A percentile compares a stretch with the other conserved stretches of the same genome.
phyloP scores from a whole-genome alignment of 1,140 invertebrate genomes.

The Nasonia longicornis region DNA sequence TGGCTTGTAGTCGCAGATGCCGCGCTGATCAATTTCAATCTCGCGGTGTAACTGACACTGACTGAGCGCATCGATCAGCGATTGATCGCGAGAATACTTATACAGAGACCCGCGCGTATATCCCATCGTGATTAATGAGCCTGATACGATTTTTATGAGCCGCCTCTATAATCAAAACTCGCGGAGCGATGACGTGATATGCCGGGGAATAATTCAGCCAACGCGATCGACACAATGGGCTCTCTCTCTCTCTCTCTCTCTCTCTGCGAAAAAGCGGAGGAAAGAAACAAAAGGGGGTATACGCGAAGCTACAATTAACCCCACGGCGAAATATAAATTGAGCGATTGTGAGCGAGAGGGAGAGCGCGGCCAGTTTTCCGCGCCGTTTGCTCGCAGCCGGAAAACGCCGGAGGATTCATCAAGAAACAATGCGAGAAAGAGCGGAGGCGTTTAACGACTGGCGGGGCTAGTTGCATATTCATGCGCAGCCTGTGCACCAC shows the following conservation, averaged over 20 bases:
- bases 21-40: conserved; percentile 49
- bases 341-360: neutral
- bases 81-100: conserved; percentile 31
- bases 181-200: neutral
- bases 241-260: neutral
- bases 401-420: conserved; percentile 1
- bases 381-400: conserved; percentile 11
- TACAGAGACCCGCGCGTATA: neutral
- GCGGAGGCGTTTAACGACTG: conserved; percentile 11
- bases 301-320: neutral
- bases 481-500: conserved; percentile 1
- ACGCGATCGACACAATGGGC: neutral
- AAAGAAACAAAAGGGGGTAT: neutral
- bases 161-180: neutral
- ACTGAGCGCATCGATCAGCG: neutral
- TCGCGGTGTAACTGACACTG: neutral
- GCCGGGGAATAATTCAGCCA: neutral
- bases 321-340: conserved; percentile 13
- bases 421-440: conserved; percentile 17
- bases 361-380: neutral
- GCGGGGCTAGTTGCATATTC: conserved; percentile 10
- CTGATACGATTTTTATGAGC: conserved; percentile 25
- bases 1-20: conserved; percentile 45
- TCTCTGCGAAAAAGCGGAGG: neutral
- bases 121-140: conserved; percentile 29